Evolutionary conservation across 2,113 vertebrate species (phyloP), one percentile per base, ranked within the genome.

Genomic region (Myrmecophaga tridactyla): DNA sequence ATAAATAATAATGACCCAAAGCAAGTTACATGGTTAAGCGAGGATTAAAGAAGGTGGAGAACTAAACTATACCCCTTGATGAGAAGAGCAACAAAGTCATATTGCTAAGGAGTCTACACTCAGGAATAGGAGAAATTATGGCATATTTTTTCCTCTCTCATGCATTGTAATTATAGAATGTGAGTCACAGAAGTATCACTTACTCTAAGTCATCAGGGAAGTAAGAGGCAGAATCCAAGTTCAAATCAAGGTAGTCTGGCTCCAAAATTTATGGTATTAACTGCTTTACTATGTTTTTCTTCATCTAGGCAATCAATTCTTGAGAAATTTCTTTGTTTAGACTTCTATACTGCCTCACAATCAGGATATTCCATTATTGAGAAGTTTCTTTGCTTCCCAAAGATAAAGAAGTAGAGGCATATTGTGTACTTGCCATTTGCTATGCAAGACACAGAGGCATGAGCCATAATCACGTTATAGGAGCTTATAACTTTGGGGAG

Each of bases 381-480:
- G 39, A 89, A 86, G 53, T 75, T 63, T 51, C n/a, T 89, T 94
- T 84, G 6, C 83, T 94, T 89, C 56, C 46, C 67, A 60, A 88
- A 67, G 36, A 58, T 81, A 82, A 88, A 88, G 21, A 39, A 69
- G n/a, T 60, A 21, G 87, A 69, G 78, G 41, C 39, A 67, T 82
- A 65, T 27, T 23, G 0, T 82, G 48, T 8, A 80, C 31, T 23
- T 81, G 21, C 46, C 73, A 0, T 77, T 51, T 95, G 41, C 48
- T 6, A 9, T 69, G 60, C 39, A 3, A 81, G 58, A 39, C 25
- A 56, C 23, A 31, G 58, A 76, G 58, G 1, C 1, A 20, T 75
- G 46, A 73, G 60, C n/a, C n/a, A 81, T 36, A 8, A 65, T 36
- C 36, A 39, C 81, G 36, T 18, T 56, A 34, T 29, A 27, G 34